Conservation (phyloP, 2,113 vertebrate species). For the Dascyllus trimaculatus region DNA sequence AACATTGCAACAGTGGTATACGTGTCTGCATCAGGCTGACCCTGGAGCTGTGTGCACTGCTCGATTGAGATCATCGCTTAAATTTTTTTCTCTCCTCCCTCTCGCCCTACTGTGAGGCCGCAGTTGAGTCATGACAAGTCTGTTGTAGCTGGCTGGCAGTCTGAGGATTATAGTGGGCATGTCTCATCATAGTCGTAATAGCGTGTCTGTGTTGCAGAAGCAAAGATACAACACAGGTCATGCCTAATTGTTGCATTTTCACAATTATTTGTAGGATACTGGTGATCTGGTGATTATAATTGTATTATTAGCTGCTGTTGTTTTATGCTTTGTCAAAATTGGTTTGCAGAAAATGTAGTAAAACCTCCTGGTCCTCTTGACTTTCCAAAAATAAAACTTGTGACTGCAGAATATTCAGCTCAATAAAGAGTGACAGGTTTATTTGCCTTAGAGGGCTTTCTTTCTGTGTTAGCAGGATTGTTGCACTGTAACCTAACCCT, state of each 20-base stretch:
- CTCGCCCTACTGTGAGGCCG: neutral
- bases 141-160: conserved; percentile 58
- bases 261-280: neutral
- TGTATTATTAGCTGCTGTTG: no score
- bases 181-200: conserved; percentile 19
- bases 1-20: neutral
- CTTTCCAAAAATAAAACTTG: no score
- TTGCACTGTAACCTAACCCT: neutral
- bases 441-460: no score
- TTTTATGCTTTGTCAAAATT: neutral
- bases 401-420: no score
- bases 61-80: conserved; percentile 27
- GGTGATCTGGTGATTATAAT: neutral
- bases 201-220: neutral
- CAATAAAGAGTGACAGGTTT: no score
- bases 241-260: neutral
- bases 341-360: no score
- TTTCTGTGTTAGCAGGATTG: no score
- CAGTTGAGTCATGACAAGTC: conserved; percentile 65
- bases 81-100: neutral
- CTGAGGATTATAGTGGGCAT: conserved; percentile 45
- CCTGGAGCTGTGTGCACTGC: conserved; percentile 17
- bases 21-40: conserved; percentile 26
- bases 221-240: neutral
- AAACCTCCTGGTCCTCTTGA: no score